A percentile compares a stretch with the other conserved stretches of the same genome.
phyloP scores from a whole-genome alignment of 1,140 invertebrate species.

The Drosophila nannoptera region DNA sequence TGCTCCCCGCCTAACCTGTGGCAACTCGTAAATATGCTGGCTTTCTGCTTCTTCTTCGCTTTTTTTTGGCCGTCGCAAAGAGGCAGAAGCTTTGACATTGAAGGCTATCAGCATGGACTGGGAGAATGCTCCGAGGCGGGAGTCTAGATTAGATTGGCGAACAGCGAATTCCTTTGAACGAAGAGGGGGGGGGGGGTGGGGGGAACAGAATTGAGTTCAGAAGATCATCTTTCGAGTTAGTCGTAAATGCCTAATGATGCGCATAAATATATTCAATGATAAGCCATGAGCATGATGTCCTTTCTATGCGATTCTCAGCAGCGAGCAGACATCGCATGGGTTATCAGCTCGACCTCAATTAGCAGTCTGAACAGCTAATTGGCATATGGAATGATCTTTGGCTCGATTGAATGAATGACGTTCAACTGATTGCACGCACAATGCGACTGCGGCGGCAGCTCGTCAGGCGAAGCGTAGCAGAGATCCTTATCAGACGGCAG shows the following conservation, averaged over 20 bases:
- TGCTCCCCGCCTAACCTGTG: background rate
- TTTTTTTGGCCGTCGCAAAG: background rate
- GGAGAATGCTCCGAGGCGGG: background rate
- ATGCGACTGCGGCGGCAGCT: background rate
- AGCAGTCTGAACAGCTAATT: slow-evolving; percentile 3
- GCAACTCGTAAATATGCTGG: background rate
- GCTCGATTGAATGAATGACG: slow-evolving; percentile 14
- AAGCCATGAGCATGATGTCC: background rate
- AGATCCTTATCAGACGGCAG: slow-evolving; percentile 27
- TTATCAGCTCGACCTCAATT: background rate
- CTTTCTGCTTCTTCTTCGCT: background rate
- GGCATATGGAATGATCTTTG: slow-evolving; percentile 11
- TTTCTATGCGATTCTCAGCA: background rate
- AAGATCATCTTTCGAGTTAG: background rate
- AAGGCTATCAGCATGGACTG: background rate
- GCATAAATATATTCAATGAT: background rate
- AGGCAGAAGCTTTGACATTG: slow-evolving; percentile 4
- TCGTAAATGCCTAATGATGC: background rate
- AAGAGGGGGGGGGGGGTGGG: too few species aligned
- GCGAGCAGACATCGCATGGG: too few species aligned
- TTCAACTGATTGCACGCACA: slow-evolving; percentile 25
- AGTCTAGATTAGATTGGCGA: background rate
- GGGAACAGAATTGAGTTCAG: background rate
- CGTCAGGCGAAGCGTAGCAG: slow-evolving; percentile 6
- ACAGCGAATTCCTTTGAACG: background rate